Base-by-base conservation (phyloP, 2,113 vertebrate genomes). In the Pagrus major region DNA sequence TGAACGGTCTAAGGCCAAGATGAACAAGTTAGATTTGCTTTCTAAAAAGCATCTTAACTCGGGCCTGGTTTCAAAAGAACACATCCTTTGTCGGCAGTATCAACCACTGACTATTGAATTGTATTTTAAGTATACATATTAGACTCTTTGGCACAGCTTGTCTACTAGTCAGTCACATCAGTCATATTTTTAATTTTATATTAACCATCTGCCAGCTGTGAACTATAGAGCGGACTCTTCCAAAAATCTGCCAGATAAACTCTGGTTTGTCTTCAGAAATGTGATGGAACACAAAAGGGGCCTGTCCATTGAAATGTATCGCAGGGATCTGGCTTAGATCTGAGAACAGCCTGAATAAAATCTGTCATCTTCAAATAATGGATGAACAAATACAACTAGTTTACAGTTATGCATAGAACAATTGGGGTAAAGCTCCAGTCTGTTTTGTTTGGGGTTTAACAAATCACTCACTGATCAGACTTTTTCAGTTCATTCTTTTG, bases 51-150 rank as follows among this genome's bases (percentile, higher is more conserved):
- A 29, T 27, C n/a, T 37, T 3, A 23, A 12, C n/a, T 55, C 7
- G 10, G n/a, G 15, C 31, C 8, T 35, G 9, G 1, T 39, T 51
- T 0, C 25, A 14, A 47, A 29, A 39, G 1, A 37, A 46, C 3
- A 11, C 1, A 1, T 4, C 3, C 5, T 16, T 44, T 25, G 1
- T 25, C 9, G 35, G 15, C 1, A 18, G 15, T 9, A 1, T 29
- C 15, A n/a, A 29, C 9, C n/a, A 51, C 35, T 72, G 29, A 29
- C 12, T 6, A 29, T 2, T 3, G 16, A 9, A 16, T 37, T 33
- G 20, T 78, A 15, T 37, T 66, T 33, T 20, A 4, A 47, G 39
- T 0, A 5, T 49, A 7, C 6, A 25, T 67, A 37, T 64, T 29
- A n/a, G 16, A 15, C 2, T n/a, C 0, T 54, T 23, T 0, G 8